Percentiles rank a stretch among this genome's conserved stretches.
phyloP scores from a whole-genome alignment of 2,113 vertebrate genomes.

The Limnothrissa miodon region DNA sequence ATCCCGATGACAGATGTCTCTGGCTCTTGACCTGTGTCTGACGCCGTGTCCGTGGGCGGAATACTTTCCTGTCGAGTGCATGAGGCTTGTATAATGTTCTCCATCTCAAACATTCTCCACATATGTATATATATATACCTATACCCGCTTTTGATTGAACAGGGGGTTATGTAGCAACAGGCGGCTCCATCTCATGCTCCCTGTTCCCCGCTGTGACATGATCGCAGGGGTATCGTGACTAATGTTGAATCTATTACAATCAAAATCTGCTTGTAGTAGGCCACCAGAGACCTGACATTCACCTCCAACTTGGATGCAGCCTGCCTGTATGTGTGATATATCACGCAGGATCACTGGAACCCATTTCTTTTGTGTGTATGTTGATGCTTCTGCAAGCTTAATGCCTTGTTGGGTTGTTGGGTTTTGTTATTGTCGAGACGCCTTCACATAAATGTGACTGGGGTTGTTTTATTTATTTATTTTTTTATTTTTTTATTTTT shows the following conservation, averaged over 20 bases:
- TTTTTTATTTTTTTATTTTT: too few relatives aligned
- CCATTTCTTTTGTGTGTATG: not conserved
- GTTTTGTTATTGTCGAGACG: not conserved
- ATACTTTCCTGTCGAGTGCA: not conserved
- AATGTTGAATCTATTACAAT: not conserved
- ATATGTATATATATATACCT: not conserved
- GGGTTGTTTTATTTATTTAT: too few relatives aligned
- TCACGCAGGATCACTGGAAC: not conserved
- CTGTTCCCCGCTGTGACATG: not conserved
- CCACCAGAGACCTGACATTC: not conserved
- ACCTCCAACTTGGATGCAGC: not conserved
- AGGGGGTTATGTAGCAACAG: not conserved
- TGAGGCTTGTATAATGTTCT: not conserved
- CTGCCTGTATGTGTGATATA: not conserved
- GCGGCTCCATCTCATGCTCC: not conserved
- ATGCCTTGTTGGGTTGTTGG: not conserved
- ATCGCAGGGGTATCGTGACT: not conserved
- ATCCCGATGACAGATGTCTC: not conserved
- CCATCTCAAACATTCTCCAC: not conserved
- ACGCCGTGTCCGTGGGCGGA: not conserved
- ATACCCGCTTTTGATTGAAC: not conserved
- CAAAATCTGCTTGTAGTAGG: not conserved
- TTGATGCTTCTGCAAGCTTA: not conserved
- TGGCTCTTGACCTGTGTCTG: not conserved
- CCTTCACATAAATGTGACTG: not conserved